Evolutionary conservation across 2,888 invertebrate genomes (phyloP).

Genomic region (Chesias legatella): DNA sequence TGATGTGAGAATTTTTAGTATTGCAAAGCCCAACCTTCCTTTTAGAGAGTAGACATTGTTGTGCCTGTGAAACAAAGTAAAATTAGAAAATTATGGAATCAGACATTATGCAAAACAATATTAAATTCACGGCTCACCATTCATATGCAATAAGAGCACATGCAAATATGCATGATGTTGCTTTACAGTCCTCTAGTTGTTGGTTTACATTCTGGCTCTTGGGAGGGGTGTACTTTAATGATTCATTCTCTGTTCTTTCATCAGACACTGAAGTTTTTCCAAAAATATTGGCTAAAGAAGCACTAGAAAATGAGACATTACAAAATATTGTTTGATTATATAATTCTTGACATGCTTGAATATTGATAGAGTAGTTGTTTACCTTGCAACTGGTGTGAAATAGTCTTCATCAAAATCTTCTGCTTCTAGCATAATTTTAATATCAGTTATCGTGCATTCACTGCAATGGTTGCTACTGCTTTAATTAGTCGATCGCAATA

Average conservation of each 20-base stretch:
- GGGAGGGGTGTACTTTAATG: conserved; percentile 62
- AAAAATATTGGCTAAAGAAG: conserved; percentile 66
- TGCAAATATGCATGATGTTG: conserved; percentile 57
- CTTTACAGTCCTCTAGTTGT: conserved; percentile 41
- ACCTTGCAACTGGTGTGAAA: conserved; percentile 67
- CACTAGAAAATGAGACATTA: conserved; percentile 35
- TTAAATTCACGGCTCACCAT: conserved; percentile 57
- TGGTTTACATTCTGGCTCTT: conserved; percentile 36
- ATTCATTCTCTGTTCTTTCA: conserved; percentile 43
- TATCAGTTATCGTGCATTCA: neutral
- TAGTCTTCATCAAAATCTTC: conserved; percentile 71
- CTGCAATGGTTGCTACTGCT: no score
- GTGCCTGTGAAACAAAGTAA: conserved; percentile 46
- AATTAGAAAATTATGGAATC: no score
- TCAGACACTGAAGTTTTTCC: conserved; percentile 34
- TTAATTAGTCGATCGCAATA: no score
- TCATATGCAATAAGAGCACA: conserved; percentile 60
- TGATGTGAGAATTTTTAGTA: conserved; percentile 48
- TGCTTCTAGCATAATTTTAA: conserved; percentile 47
- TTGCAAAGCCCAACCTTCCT: conserved; percentile 68
- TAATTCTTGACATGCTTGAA: no score
- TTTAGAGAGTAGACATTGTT: conserved; percentile 50
- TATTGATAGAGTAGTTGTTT: conserved; percentile 13
- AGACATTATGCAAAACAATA: neutral
- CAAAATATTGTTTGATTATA: neutral